Evolutionary conservation across 2,113 vertebrate species (phyloP).

Genomic region (Lophius piscatorius): DNA sequence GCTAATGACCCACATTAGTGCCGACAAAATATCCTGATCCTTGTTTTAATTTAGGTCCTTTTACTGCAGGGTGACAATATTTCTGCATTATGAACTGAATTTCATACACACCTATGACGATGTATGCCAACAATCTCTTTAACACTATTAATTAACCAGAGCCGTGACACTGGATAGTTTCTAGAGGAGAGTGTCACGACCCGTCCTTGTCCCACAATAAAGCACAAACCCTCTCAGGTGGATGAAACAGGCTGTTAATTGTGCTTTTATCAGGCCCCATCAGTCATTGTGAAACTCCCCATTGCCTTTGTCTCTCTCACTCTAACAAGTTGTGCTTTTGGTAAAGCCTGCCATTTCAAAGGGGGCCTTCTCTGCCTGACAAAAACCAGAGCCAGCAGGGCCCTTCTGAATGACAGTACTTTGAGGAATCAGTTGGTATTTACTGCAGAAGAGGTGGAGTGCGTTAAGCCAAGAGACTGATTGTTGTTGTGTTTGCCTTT

Average conservation of each 20-base stretch:
- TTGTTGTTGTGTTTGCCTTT: slow-evolving; percentile 74
- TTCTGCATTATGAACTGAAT: too few relatives aligned
- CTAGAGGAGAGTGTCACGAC: slow-evolving; percentile 15
- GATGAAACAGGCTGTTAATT: slow-evolving; percentile 52
- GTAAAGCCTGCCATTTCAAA: slow-evolving; percentile 65
- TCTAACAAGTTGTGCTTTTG: slow-evolving; percentile 54
- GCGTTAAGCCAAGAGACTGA: slow-evolving; percentile 67
- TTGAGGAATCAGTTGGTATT: slow-evolving; percentile 71
- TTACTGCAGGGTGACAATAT: too few relatives aligned
- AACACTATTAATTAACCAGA: too few relatives aligned
- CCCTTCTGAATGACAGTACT: slow-evolving; percentile 72
- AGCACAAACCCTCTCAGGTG: slow-evolving; percentile 28
- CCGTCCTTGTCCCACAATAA: slow-evolving; percentile 43
- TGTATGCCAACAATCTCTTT: background rate
- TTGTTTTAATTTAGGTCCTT: slow-evolving; percentile 15
- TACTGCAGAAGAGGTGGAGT: slow-evolving; percentile 70
- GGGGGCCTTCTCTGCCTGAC: slow-evolving; percentile 45
- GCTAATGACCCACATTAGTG: background rate
- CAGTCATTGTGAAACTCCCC: slow-evolving; percentile 50
- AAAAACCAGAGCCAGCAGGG: slow-evolving; percentile 68
- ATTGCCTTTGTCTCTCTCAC: slow-evolving; percentile 50
- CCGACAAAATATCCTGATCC: slow-evolving; percentile 6
- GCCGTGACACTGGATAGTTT: background rate
- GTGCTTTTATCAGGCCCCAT: slow-evolving; percentile 56
- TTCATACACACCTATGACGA: background rate